A percentile compares a stretch with the other conserved stretches of the same genome.
phyloP scores from a whole-genome alignment of 2,888 invertebrate genomes.

The Drosophila neonasuta region DNA sequence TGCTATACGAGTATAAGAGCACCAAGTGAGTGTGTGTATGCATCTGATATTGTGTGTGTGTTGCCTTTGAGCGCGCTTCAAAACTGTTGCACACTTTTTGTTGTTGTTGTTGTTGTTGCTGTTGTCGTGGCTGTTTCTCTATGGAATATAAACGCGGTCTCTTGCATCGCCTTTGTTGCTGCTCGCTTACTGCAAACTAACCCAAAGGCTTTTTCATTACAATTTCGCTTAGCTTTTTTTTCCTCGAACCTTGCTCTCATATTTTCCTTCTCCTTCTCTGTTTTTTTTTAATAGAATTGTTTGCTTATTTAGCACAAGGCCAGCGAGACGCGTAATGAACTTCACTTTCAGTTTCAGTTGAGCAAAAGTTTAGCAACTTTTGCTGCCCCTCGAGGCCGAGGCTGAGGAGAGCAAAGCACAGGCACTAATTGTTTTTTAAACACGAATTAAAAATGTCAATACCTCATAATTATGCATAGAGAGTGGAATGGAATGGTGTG shows the following conservation, averaged over 20 bases:
- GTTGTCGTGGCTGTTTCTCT: conserved; percentile 2
- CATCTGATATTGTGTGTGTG: conserved; percentile 11
- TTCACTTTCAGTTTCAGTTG: conserved; percentile 23
- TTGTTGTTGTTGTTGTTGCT: conserved; percentile 34
- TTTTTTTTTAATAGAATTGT: conserved; percentile 57
- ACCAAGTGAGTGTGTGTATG: conserved; percentile 13
- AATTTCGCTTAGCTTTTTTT: conserved; percentile 43
- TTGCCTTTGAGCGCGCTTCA: conserved; percentile 42
- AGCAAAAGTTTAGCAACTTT: conserved; percentile 12
- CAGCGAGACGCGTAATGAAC: conserved; percentile 34
- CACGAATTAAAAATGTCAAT: conserved; percentile 53
- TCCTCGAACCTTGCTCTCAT: conserved; percentile 16
- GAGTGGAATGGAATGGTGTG: conserved; percentile 6
- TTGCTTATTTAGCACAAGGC: conserved; percentile 67
- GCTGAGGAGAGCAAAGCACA: not conserved
- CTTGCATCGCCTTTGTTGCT: conserved; percentile 54
- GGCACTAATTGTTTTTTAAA: conserved; percentile 56
- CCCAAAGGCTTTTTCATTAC: conserved; percentile 74
- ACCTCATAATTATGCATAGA: conserved; percentile 51
- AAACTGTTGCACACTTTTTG: conserved; percentile 69
- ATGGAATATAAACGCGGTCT: conserved; percentile 29
- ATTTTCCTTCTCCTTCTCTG: not conserved
- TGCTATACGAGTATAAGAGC: conserved; percentile 3
- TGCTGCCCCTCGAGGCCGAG: not conserved
- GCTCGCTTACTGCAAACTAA: conserved; percentile 55